Conservation (phyloP, 2,888 invertebrate species). For the Cheilosia impressa region DNA sequence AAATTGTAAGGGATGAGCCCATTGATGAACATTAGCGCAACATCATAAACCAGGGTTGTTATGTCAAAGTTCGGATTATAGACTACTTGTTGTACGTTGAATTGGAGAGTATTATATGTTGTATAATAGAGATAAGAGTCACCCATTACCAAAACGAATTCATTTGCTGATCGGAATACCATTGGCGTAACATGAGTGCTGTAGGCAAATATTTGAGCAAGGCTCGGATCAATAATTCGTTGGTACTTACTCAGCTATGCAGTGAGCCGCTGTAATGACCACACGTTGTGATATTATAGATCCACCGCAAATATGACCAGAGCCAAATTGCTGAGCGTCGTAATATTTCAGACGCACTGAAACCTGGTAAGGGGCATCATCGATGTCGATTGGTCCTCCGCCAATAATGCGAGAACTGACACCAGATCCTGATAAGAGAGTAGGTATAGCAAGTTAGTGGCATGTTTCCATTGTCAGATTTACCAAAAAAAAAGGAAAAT, state of each 20-base stretch:
- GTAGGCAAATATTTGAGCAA: too few species aligned
- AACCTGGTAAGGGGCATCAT: constrained; percentile 77
- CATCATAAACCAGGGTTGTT: constrained; percentile 76
- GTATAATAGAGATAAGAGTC: constrained; percentile 62
- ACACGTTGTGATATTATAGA: constrained; percentile 78
- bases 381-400: constrained; percentile 75
- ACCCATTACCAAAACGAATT: constrained; percentile 79
- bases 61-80: constrained; percentile 74
- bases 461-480: neutral
- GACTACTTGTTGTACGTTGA: constrained; percentile 77
- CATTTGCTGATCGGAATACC: constrained; percentile 73
- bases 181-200: constrained; percentile 66
- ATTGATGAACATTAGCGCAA: constrained; percentile 79
- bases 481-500: neutral
- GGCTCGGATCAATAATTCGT: too few species aligned
- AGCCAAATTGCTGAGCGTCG: constrained; percentile 73
- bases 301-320: constrained; percentile 80
- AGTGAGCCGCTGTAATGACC: constrained; percentile 79
- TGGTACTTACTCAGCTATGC: constrained; percentile 75
- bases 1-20: constrained; percentile 77
- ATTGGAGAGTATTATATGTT: constrained; percentile 71
- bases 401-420: constrained; percentile 79
- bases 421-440: constrained; percentile 31
- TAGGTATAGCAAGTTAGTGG: neutral
- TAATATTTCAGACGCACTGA: constrained; percentile 78